A percentile compares a stretch with the other conserved stretches of the same genome.
These are phyloP conservation scores for Thumatha senex DNA, from an alignment of 2,888 invertebrate genomes.

Conservation along the genomic window DNA sequence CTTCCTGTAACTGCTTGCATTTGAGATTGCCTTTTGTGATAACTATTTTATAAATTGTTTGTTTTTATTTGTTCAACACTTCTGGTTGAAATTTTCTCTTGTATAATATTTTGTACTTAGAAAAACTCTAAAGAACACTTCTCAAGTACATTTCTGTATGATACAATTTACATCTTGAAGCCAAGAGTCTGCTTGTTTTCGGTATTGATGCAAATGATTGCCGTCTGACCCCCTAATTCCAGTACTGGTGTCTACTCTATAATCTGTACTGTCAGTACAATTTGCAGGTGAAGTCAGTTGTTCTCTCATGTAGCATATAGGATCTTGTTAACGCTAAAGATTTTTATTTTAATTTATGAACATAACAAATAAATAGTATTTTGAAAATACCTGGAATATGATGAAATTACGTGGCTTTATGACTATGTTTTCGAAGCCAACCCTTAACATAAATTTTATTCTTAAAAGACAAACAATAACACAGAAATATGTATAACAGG, in stretches of 20 bases:
- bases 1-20: constrained; percentile 27
- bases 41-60: constrained; percentile 23
- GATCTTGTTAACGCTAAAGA: too few species aligned
- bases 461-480: neutral
- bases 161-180: too few species aligned
- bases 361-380: too few species aligned
- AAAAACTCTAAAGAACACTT: neutral
- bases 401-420: neutral
- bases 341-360: too few species aligned
- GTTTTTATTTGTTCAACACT: neutral
- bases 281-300: neutral
- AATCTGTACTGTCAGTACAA: neutral
- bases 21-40: constrained; percentile 23
- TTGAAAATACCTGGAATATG: neutral
- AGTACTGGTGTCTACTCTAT: neutral
- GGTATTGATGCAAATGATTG: too few species aligned
- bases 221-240: too few species aligned
- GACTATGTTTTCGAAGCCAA: neutral
- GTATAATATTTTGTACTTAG: neutral
- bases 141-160: neutral
- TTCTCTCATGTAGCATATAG: too few species aligned
- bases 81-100: neutral
- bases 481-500: neutral
- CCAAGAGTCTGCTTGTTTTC: too few species aligned
- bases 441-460: neutral